Conservation (phyloP, 2,113 vertebrate species). For the Actenoides hombroni region DNA sequence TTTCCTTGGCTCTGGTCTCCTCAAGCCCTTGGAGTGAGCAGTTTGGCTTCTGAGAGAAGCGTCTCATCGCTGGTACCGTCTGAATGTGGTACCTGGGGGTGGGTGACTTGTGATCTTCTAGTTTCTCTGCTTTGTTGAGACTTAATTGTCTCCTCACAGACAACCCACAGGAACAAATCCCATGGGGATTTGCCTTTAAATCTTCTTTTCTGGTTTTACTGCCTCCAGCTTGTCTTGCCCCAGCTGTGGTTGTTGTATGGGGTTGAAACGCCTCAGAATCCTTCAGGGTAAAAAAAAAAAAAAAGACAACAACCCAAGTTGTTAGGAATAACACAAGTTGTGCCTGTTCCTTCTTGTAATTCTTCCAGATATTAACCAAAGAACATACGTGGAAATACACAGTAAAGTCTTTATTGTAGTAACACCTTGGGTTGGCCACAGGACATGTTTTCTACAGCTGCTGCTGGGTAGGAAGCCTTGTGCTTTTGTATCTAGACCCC, state of each 20-base stretch:
- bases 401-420: not conserved
- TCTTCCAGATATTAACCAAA: not conserved
- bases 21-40: not conserved
- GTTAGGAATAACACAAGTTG: not conserved
- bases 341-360: not conserved
- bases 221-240: not conserved
- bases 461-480: not conserved
- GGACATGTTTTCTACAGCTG: not conserved
- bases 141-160: not conserved
- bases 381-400: not conserved
- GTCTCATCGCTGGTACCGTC: not conserved
- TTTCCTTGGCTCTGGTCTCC: not conserved
- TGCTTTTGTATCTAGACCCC: not conserved
- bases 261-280: not conserved
- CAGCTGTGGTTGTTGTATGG: accelerated
- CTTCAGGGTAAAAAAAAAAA: not conserved
- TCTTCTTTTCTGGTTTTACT: not conserved
- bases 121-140: not conserved
- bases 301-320: too few relatives aligned
- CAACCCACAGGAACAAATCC: not conserved
- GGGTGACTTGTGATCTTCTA: not conserved
- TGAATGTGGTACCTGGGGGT: not conserved
- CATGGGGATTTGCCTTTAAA: not conserved
- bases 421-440: not conserved
- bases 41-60: not conserved